Percentiles rank a stretch among this genome's conserved stretches.
Conservation (phyloP, 2,797 vertebrate species). For the Urocyon cinereoargenteus region DNA sequence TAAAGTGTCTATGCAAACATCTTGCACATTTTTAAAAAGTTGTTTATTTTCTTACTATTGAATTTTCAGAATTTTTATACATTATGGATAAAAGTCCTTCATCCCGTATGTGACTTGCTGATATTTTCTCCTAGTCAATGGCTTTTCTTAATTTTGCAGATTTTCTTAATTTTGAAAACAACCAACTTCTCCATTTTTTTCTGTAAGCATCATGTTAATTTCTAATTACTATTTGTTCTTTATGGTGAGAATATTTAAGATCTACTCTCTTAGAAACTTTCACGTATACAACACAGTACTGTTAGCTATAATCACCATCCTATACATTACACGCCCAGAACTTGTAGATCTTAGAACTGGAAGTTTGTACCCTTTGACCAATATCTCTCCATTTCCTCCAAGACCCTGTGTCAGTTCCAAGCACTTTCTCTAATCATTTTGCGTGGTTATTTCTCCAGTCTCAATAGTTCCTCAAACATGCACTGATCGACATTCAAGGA, state of each 20-base stretch:
- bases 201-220: not conserved
- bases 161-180: conserved; percentile 1
- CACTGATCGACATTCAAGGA: not conserved
- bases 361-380: not conserved
- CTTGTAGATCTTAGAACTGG: not conserved
- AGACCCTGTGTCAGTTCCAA: not conserved
- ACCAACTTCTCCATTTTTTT: not conserved
- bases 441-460: not conserved
- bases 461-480: not conserved
- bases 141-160: not conserved
- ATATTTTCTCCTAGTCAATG: not conserved
- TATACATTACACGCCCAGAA: not conserved
- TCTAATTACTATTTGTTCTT: not conserved
- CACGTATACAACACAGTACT: not conserved
- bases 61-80: not conserved
- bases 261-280: not conserved
- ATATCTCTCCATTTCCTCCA: not conserved
- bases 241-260: not conserved
- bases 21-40: not conserved
- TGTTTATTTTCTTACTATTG: not conserved
- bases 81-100: not conserved
- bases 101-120: not conserved
- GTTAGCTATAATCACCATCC: not conserved
- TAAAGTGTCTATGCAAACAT: not conserved
- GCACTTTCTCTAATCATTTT: not conserved